Percentiles rank a stretch among this genome's conserved stretches.
Conservation (phyloP, 2,113 vertebrate species). For the Chaetodon auriga region DNA sequence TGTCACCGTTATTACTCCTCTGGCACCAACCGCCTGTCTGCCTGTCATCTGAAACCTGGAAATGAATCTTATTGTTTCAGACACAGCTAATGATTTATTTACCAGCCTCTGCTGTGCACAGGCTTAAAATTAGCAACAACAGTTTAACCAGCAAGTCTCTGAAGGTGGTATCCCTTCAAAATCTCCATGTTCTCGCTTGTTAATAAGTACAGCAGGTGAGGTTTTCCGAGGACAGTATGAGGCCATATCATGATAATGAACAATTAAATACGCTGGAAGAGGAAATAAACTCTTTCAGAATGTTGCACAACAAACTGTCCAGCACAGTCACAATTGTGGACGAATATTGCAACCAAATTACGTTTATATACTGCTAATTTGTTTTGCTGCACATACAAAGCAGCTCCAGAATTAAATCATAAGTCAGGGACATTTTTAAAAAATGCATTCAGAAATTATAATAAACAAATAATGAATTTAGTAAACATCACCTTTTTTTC, state of each 20-base stretch:
- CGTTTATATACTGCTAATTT: not conserved
- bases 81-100: conserved; percentile 76
- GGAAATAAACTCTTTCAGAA: not conserved
- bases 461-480: not conserved
- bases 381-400: not conserved
- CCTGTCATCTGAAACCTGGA: conserved; percentile 43
- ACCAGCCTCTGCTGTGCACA: conserved; percentile 46
- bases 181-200: conserved; percentile 24
- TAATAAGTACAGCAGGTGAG: conserved; percentile 24
- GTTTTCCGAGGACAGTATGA: not conserved
- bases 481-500: no score
- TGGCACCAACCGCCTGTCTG: conserved; percentile 22
- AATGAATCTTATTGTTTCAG: conserved; percentile 72
- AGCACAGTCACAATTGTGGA: not conserved
- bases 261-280: conserved; percentile 32
- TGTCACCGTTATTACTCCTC: conserved; percentile 37
- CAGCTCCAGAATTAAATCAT: not conserved
- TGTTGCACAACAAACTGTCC: not conserved
- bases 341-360: not conserved
- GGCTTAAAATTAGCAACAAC: conserved; percentile 63
- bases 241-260: conserved; percentile 10
- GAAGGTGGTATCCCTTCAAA: conserved; percentile 35
- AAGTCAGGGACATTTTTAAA: not conserved
- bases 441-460: not conserved
- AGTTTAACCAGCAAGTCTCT: conserved; percentile 38